Base-by-base conservation (phyloP, 2,888 invertebrate genomes). In the Agrotis segetum region DNA sequence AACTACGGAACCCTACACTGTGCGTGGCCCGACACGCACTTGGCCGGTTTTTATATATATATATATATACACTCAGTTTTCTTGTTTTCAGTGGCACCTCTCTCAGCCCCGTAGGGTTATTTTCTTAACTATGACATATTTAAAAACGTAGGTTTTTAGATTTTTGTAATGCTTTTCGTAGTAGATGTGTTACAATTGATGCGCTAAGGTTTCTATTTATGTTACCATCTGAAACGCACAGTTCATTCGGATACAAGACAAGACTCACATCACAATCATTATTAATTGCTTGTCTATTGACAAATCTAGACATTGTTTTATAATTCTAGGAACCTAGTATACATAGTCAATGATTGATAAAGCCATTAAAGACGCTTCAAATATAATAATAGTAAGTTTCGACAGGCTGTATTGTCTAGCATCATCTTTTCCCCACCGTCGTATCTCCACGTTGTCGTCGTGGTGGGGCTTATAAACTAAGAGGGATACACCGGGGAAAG, bases 291-390 rank as follows among this genome's bases (percentile, higher is more conserved):
- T 24, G n/a, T 14, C 34, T 13, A 44, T 53, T 74, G 24, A 62
- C 63, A 71, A 24, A 74, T 53, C 17, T 40, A 77, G 34, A 19
- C 24, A 56, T 19, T 50, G 56, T 40, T 19, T 61, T 14, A 14
- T 6, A 44, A 46, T 71, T 74, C 74, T 75, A 19, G 44, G 55
- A 61, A 74, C 24, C 46, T 68, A 19, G 29, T 50, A 77, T 50
- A 50, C 13, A 62, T 47, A n/a, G 44, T 24, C 62, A 59, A 50
- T 55, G 79, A 78, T 63, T 46, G 13, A 75, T 79, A 24, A 6
- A 21, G 17, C 4, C 59, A 59, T 63, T 79, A 63, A 24, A 16
- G 5, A 53, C 34, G 34, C 50, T 13, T 75, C 46, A 50, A 63
- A 47, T 53, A 17, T 63, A 78, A 53, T 34, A 63, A 75, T 63